Conservation (phyloP, 30 jellyfish, hydroid and myxozoan genomes). For the Haliclystus octoradiatus region DNA sequence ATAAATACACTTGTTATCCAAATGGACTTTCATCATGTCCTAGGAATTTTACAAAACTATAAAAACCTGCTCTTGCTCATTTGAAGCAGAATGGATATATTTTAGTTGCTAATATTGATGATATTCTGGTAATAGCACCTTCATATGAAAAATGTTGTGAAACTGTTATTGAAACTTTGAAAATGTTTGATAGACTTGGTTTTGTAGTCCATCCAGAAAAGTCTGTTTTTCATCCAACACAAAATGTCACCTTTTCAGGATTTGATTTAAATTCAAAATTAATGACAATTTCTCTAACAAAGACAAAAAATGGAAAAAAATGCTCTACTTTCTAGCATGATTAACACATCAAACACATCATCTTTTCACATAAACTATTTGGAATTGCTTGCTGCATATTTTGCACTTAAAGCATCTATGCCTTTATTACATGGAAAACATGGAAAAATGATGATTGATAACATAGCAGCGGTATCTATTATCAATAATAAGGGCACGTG, state of each 20-base stretch:
- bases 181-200: neutral
- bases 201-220: slow-evolving; percentile 5
- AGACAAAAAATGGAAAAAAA: neutral
- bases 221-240: too few relatives aligned
- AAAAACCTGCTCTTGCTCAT: neutral
- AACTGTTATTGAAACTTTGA: neutral
- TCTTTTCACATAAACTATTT: neutral
- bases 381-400: slow-evolving; percentile 5
- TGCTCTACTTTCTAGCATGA: neutral
- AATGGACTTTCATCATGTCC: neutral
- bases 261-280: neutral
- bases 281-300: neutral
- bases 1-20: slow-evolving; percentile 4
- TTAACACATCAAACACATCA: neutral
- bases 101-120: slow-evolving; percentile 1
- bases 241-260: neutral
- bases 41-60: neutral
- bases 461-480: slow-evolving; percentile 1
- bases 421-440: neutral
- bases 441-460: neutral
- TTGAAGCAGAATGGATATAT: slow-evolving; percentile 1
- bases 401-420: slow-evolving; percentile 1
- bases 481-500: slow-evolving; percentile 2
- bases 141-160: neutral
- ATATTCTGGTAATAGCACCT: neutral